Base-by-base conservation (phyloP, 2,113 vertebrate genomes). In the Columbina picui region DNA sequence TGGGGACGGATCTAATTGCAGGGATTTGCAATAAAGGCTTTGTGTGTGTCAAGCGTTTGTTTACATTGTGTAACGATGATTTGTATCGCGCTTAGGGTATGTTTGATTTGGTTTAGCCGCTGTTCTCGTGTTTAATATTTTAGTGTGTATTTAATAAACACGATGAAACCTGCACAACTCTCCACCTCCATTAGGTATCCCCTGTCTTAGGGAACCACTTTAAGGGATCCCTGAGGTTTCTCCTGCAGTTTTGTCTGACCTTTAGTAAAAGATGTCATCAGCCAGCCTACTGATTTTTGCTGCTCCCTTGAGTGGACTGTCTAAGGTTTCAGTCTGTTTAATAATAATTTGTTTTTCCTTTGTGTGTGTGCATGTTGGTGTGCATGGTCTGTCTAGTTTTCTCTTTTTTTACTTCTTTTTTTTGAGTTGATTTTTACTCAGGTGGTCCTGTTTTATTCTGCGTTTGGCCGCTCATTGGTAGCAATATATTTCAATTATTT, bases 81-180 rank as follows among this genome's bases (percentile, higher is more conserved):
- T 93, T 73, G 76, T 80, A 49, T 88, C 3, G 1, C 36, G 4
- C n/a, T 81, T 27, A 22, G 16, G 57, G 29, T 22, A 8, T 29
- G 45, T 93, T 96, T 94, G 82, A 67, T 95, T 84, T 86, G 64
- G 80, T 67, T 94, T 73, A 67, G 78, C 49, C 0, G 1, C 75
- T 91, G 91, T 38, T 94, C 79, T 7, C 29, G 1, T 78, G 68
- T 91, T 95, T 93, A 92, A 93, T 94, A 77, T 96, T 97, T 97
- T 82, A 96, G 82, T 17, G 64, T 70, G 81, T 93, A 53, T 97
- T 96, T 97, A 92, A 94, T 94, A 96, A 97, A 95, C 79, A 76
- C 61, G 57, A 32, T 25, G 65, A 79, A 93, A 87, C 30, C 85
- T 83, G 60, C 45, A 14, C 49, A 38, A 20, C 18, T 73, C 23